Evolutionary conservation across 2,113 vertebrate genomes (phyloP), one percentile per base, ranked within the genome.

Genomic region (Numida meleagris): DNA sequence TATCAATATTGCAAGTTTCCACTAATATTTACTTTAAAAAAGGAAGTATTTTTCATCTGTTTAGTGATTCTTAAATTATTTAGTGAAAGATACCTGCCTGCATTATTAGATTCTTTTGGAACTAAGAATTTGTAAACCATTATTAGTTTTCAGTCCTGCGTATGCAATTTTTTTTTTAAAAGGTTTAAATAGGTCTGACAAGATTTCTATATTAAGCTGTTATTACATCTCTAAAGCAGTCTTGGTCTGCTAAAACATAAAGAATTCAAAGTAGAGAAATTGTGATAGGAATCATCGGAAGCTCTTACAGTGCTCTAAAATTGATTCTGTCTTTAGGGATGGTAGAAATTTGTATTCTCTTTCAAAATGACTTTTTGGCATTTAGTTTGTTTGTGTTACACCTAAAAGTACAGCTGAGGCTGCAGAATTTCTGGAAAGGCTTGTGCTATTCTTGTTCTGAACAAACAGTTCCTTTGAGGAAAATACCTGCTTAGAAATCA

Each of bases 401-500:
- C 23, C 6, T 65, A 84, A 71, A 77, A 21, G 9, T 34, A 75
- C 14, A 78, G 31, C 31, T 65, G 68, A 90, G 75, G 71, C 7
- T 55, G 50, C 31, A 72, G 18, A 90, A 73, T 79, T 92, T 93
- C 73, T 86, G 75, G n/a, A 88, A 84, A 53, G 6, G 12, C 16
- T 81, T 38, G 48, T 89, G 57, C 43, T 93, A 36, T 51, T 70
- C 40, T 75, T 84, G 61, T 81, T 90, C 73, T 65, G 33, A 88
- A 82, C 73, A 62, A 58, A 72, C 23, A 83, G 73, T 24, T 92
- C 80, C 61, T 90, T 71, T 90, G 77, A 88, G 88, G 61, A 78
- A 88, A 90, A 95, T 68, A 48, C 68, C 63, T 76, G 70, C 66
- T 93, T 95, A 82, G 24, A 88, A 88, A 73, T 7, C 51, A 43